Evolutionary conservation across 2,888 invertebrate species (phyloP), one percentile per base, ranked within the genome.

Genomic region (Adelphocoris suturalis): DNA sequence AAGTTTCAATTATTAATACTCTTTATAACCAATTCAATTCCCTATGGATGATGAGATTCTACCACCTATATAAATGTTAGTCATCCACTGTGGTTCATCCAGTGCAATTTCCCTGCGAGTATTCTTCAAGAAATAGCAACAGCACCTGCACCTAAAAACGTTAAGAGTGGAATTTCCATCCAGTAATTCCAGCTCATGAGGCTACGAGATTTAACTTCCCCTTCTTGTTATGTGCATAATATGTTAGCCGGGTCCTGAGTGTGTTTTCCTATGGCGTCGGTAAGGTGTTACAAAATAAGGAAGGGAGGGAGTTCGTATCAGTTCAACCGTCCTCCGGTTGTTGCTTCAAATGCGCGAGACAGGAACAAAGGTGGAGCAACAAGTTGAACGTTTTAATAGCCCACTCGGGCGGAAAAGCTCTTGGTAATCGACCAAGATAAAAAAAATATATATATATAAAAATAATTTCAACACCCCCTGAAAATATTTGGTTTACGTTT

Each of bases 151-250:
- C 37, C 37, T 37, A 37, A 37, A 37, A 37, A 37, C 37, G 37
- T 2, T 37, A 4, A 2, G 37, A 37, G 52, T 52, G 12, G 16
- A n/a, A 57, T 57, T 57, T 57, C 57, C 7, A n/a, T 16, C 5
- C 57, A 57, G 19, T 57, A 1, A 57, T 57, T 57, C 57, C 16
- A n/a, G 57, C 57, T n/a, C n/a, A 7, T 16, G 16, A 0, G 14
- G 57, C n/a, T 57, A 2, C n/a, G n/a, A n/a, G 57, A 57, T 57
- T 57, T n/a, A 57, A 57, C 57, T 57, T 14, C 16, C 52, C 57
- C n/a, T 57, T 57, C n/a, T 57, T 57, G n/a, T 57, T 57, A n/a
- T 57, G 57, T n/a, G 57, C 57, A 57, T 57, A n/a, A 57, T 57
- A 16, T 7, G 57, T 16, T 16, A 1, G n/a, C n/a, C n/a, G 57